Evolutionary conservation across 2,797 vertebrate genomes (phyloP).

Genomic region (Dryobates pubescens): DNA sequence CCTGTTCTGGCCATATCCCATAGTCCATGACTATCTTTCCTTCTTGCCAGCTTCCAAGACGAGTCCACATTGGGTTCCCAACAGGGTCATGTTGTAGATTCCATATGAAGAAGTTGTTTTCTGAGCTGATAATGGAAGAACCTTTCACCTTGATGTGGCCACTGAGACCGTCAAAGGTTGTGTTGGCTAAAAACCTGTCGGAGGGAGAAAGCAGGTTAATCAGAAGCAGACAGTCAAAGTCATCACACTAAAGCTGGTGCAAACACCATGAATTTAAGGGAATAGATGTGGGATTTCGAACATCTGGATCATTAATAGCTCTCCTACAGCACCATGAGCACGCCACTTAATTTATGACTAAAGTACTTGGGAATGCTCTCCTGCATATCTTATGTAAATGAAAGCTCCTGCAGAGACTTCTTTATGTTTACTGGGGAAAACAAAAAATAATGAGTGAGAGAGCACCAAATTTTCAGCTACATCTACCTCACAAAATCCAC

Average conservation of each 20-base stretch:
- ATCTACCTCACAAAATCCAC: background rate
- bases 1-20: constrained; percentile 90
- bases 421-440: too few species aligned
- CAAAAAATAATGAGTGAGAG: background rate
- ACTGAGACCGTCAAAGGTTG: constrained; percentile 91
- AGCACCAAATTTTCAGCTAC: background rate
- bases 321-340: background rate
- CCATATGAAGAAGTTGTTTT: constrained; percentile 98
- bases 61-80: constrained; percentile 95
- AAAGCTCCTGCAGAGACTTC: background rate
- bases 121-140: constrained; percentile 86
- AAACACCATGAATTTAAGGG: background rate
- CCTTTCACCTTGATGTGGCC: constrained; percentile 87
- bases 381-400: background rate
- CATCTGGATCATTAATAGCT: background rate
- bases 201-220: constrained; percentile 21
- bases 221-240: background rate
- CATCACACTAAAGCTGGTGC: background rate
- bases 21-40: constrained; percentile 92
- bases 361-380: background rate
- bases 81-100: constrained; percentile 95
- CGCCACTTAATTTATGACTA: background rate
- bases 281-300: background rate
- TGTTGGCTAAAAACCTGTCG: constrained; percentile 94
- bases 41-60: constrained; percentile 92